phyloP scores from a whole-genome alignment of 2,888 invertebrate genomes.

The Pammene fasciana region DNA sequence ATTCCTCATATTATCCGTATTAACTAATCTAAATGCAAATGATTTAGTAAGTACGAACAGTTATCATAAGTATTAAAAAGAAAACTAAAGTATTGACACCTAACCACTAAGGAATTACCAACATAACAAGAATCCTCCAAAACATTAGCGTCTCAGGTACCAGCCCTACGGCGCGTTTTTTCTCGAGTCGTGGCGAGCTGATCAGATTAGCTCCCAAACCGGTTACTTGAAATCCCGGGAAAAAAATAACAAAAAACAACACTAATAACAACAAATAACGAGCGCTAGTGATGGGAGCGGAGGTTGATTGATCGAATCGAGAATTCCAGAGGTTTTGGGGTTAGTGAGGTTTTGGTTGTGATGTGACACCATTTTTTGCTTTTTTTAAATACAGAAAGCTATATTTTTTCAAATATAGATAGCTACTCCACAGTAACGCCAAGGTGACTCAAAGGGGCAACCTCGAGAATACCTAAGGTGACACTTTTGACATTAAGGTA shows the following conservation, averaged over 20 bases:
- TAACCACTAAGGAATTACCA: neutral
- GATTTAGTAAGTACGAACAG: no score
- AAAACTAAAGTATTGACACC: neutral
- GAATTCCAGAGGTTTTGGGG: constrained; percentile 21
- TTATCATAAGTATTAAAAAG: no score
- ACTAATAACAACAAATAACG: constrained; percentile 84
- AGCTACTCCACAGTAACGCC: no score
- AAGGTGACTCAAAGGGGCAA: no score
- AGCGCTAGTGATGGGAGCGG: constrained; percentile 62
- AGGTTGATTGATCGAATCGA: constrained; percentile 52
- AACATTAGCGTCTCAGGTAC: constrained; percentile 18
- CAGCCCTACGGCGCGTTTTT: constrained; percentile 31
- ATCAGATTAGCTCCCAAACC: constrained; percentile 79
- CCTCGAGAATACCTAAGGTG: no score
- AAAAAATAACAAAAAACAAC: constrained; percentile 71
- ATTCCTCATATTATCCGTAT: no score
- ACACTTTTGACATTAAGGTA: no score
- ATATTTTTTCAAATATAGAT: no score
- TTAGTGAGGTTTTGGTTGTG: neutral
- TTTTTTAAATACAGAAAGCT: no score
- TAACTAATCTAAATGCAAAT: no score
- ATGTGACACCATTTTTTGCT: no score
- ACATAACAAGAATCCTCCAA: neutral
- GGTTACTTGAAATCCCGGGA: constrained; percentile 72
- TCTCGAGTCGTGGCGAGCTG: constrained; percentile 73